A percentile compares a stretch with the other conserved stretches of the same genome.
Evolutionary conservation across 1,140 invertebrate genomes (phyloP).

Genomic region (Cyphomyrmex costatus): DNA sequence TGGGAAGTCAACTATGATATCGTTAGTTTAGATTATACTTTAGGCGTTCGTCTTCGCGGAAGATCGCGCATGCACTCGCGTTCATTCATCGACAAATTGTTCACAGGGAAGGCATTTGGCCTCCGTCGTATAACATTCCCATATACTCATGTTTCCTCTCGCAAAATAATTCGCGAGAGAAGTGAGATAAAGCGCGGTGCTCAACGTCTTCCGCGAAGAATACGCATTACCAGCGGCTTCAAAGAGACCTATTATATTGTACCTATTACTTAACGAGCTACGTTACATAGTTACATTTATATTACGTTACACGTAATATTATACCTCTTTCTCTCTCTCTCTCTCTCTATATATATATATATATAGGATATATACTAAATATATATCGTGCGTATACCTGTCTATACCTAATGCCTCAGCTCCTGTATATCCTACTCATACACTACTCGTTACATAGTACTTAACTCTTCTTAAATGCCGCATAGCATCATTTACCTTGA

Average conservation of each 20-base stretch:
- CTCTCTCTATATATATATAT: constrained; percentile 36
- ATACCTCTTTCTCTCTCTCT: constrained; percentile 79
- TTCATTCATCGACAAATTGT: constrained; percentile 4
- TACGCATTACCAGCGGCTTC: constrained; percentile 80
- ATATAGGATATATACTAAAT: constrained; percentile 83
- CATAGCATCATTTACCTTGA: constrained; percentile 83
- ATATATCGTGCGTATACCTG: constrained; percentile 83
- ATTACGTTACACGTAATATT: constrained; percentile 81
- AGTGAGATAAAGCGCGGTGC: constrained; percentile 7
- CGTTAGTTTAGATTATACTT: constrained; percentile 85
- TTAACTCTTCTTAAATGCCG: constrained; percentile 84
- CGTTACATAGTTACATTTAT: constrained; percentile 80
- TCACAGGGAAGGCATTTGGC: background rate
- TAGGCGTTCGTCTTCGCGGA: constrained; percentile 83
- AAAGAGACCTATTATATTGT: constrained; percentile 83
- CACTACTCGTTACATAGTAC: constrained; percentile 83
- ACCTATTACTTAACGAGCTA: constrained; percentile 84
- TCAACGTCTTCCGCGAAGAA: constrained; percentile 81
- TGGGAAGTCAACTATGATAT: constrained; percentile 82
- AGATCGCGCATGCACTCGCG: constrained; percentile 50
- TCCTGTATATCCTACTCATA: constrained; percentile 54
- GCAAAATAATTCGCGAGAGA: constrained; percentile 15
- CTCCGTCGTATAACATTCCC: constrained; percentile 31
- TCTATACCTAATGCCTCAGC: constrained; percentile 78
- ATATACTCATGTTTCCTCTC: constrained; percentile 8